Evolutionary conservation across 2,797 vertebrate species (phyloP).

Genomic region (Lophotriccus pileatus): DNA sequence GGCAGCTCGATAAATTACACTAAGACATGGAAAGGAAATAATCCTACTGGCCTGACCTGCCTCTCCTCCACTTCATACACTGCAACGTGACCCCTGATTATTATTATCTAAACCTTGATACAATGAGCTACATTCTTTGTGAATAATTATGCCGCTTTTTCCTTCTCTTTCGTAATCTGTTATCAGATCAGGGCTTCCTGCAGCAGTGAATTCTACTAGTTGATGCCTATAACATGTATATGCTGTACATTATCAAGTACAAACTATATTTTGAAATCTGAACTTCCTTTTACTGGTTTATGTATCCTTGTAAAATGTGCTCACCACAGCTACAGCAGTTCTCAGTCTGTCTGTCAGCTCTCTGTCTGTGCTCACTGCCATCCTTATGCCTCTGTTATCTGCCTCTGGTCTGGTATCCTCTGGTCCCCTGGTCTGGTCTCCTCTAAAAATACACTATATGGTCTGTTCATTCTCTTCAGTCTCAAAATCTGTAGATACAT

Average conservation of each 20-base stretch:
- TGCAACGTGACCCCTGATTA: background rate
- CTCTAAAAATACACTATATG: background rate
- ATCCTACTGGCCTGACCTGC: background rate
- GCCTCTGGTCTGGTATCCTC: background rate
- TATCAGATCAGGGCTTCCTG: background rate
- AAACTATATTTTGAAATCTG: background rate
- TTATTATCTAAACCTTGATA: background rate
- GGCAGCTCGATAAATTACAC: constrained; percentile 16
- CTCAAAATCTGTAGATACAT: background rate
- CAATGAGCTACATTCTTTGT: background rate
- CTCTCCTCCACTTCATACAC: background rate
- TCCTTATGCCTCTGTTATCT: background rate
- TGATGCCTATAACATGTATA: background rate
- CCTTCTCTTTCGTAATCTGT: background rate
- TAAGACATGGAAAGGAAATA: background rate
- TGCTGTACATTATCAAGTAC: background rate
- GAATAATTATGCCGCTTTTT: background rate
- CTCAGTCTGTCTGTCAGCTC: background rate
- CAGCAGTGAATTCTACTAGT: background rate
- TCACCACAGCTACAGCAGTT: background rate
- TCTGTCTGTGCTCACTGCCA: background rate
- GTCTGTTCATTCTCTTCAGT: background rate
- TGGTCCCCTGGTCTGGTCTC: background rate
- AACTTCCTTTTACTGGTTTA: background rate
- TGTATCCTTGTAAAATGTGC: background rate